Evolutionary conservation across 2,113 vertebrate genomes (phyloP).

Genomic region (Synchiropus splendidus): DNA sequence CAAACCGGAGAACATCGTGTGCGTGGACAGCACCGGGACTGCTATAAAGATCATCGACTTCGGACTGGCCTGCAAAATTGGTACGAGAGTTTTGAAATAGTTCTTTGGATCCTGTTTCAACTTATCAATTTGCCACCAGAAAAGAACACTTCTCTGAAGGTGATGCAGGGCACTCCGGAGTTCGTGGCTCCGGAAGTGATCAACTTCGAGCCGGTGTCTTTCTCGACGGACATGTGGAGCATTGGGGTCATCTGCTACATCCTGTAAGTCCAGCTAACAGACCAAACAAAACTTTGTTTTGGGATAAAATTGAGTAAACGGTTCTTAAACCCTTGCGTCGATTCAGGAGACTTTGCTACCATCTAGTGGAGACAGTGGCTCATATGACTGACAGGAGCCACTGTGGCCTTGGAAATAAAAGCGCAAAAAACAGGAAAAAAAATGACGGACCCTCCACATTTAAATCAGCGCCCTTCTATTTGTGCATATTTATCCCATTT

Average conservation of each 20-base stretch:
- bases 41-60: constrained; percentile 95
- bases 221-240: constrained; percentile 80
- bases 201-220: constrained; percentile 68
- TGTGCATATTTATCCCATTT: too few species aligned
- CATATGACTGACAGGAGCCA: too few species aligned
- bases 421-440: too few species aligned
- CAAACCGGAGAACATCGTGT: constrained; percentile 95
- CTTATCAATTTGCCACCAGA: constrained; percentile 44
- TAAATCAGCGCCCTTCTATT: too few species aligned
- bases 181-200: constrained; percentile 88
- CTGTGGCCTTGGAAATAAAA: too few species aligned
- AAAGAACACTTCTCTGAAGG: constrained; percentile 59
- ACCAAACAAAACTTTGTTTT: too few species aligned
- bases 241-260: constrained; percentile 85
- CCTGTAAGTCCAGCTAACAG: constrained; percentile 43
- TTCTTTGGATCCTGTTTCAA: not conserved
- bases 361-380: constrained; percentile 28
- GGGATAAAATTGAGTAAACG: too few species aligned
- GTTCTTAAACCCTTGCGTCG: too few species aligned
- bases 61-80: constrained; percentile 82
- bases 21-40: constrained; percentile 79
- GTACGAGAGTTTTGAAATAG: constrained; percentile 40
- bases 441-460: too few species aligned
- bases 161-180: constrained; percentile 80
- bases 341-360: constrained; percentile 9